Conservation (phyloP, 2,888 invertebrate species). For the Tetranychus truncatus region DNA sequence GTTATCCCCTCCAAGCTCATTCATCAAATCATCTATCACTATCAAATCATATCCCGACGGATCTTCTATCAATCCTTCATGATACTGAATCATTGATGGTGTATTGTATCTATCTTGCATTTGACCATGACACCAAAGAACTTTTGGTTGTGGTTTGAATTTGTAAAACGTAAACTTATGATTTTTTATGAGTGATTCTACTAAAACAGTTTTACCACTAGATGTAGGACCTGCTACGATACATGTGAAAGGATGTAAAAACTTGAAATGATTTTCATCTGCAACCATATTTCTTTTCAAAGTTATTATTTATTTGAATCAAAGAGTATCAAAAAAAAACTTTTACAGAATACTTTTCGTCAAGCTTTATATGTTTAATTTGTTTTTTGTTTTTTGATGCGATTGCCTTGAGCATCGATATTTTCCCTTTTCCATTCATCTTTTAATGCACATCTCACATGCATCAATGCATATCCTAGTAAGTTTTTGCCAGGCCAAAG, state of each 20-base stretch:
- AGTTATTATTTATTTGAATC: neutral
- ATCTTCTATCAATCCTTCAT: neutral
- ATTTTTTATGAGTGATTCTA: constrained; percentile 6
- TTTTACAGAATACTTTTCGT: neutral
- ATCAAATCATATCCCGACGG: neutral
- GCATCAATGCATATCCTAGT: neutral
- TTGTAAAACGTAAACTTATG: neutral
- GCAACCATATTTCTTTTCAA: neutral
- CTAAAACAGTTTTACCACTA: constrained; percentile 16
- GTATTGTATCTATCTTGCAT: constrained; percentile 5
- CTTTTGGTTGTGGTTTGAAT: neutral
- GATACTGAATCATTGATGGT: neutral
- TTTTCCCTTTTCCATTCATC: neutral
- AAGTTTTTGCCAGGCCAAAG: neutral
- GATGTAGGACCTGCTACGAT: constrained; percentile 16
- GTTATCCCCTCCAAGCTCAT: constrained; percentile 3
- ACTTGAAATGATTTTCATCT: neutral
- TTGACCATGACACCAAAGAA: constrained; percentile 15
- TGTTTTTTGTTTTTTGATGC: neutral
- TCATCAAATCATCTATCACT: constrained; percentile 18
- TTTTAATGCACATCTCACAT: neutral
- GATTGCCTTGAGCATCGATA: neutral
- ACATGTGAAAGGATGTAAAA: constrained; percentile 15
- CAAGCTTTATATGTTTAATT: too few relatives aligned
- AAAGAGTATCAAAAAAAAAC: too few relatives aligned